Conservation (phyloP, 2,888 invertebrate genomes). For the Molanna angustata region DNA sequence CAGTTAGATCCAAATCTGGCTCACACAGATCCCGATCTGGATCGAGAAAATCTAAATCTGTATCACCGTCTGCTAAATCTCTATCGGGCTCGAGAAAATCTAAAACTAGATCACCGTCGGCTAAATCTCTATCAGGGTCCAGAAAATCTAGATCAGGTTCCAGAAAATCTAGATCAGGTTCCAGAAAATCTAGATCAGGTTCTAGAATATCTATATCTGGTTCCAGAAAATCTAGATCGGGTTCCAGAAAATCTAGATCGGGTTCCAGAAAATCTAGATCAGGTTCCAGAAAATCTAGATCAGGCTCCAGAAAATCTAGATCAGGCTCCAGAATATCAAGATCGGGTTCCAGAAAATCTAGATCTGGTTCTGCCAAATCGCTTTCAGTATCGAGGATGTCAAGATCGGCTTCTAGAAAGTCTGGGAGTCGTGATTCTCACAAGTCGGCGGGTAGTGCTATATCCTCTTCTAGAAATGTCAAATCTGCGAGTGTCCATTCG, state of each 20-base stretch:
- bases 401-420: slow-evolving; percentile 33
- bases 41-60: slow-evolving; percentile 37
- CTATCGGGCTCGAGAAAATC: slow-evolving; percentile 36
- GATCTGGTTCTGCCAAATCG: slow-evolving; percentile 27
- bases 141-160: slow-evolving; percentile 37
- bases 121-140: slow-evolving; percentile 31
- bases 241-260: slow-evolving; percentile 34
- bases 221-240: slow-evolving; percentile 36
- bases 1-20: slow-evolving; percentile 29
- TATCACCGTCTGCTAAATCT: slow-evolving; percentile 34
- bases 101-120: slow-evolving; percentile 36
- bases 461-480: slow-evolving; percentile 36
- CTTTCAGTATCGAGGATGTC: too few relatives aligned
- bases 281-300: slow-evolving; percentile 33
- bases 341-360: slow-evolving; percentile 32
- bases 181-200: slow-evolving; percentile 18
- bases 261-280: slow-evolving; percentile 29
- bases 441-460: slow-evolving; percentile 33
- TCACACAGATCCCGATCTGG: slow-evolving; percentile 34
- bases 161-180: slow-evolving; percentile 36
- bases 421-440: slow-evolving; percentile 22
- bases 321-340: slow-evolving; percentile 36
- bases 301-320: slow-evolving; percentile 34
- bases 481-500: slow-evolving; percentile 34
- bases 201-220: slow-evolving; percentile 32